Conservation (phyloP, 2,113 vertebrate species). For the Lipotes vexillifer region DNA sequence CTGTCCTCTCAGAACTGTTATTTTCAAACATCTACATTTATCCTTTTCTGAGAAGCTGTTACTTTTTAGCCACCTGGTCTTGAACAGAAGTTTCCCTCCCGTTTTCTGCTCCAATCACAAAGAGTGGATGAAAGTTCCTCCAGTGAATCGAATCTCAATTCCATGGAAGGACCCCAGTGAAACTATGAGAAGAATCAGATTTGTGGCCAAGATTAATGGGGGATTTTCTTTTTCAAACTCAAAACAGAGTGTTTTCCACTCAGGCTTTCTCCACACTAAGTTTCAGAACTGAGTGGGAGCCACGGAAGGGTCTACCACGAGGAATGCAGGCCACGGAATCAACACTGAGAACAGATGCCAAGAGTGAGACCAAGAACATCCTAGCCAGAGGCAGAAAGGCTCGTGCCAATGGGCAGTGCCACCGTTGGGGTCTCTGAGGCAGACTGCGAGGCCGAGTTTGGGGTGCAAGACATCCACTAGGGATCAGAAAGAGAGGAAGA, state of each 20-base stretch:
- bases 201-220: constrained; percentile 38
- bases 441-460: neutral
- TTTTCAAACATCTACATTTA: neutral
- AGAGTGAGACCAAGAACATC: neutral
- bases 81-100: constrained; percentile 6
- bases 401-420: fast-evolving
- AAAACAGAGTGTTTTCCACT: constrained; percentile 14
- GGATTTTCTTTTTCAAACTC: constrained; percentile 48
- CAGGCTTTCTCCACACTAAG: neutral
- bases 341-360: neutral
- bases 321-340: neutral
- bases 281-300: neutral
- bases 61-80: constrained; percentile 5
- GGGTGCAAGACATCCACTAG: neutral
- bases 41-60: neutral
- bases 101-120: constrained; percentile 36
- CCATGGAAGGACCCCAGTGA: constrained; percentile 36
- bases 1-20: neutral
- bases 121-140: constrained; percentile 35
- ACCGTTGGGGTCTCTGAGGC: neutral
- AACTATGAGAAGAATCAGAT: constrained; percentile 37
- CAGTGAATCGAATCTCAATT: constrained; percentile 51
- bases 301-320: neutral
- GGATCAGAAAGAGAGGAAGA: neutral
- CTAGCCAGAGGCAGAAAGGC: neutral